Evolutionary conservation across 2,797 vertebrate species (phyloP), one percentile per base, ranked within the genome.

Genomic region (Rousettus madagascariensis): DNA sequence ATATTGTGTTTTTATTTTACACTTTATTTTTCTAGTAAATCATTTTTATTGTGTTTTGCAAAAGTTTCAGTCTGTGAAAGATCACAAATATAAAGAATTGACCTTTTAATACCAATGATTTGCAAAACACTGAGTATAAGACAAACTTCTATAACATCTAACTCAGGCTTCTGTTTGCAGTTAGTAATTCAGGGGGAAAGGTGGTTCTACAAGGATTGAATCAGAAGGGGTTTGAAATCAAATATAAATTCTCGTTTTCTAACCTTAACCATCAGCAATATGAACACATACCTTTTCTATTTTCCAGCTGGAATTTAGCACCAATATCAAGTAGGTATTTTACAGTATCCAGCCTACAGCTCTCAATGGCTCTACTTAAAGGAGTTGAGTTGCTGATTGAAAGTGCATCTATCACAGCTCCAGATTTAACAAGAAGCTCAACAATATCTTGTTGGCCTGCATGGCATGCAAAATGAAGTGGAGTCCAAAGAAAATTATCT

Each of bases 401-500:
- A 57, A 68, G 36, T 0, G 98, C 98, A 30, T 99, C 98, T 36
- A 99, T 74, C 0, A 13, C 3, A 22, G 99, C 99, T 33, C 99
- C 99, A 1, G 98, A 97, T 69, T 99, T 96, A 79, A 99, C 72
- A 1, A 99, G 98, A 74, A 99, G 98, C 51, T 99, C 97, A 19
- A 98, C 97, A 4, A 99, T 97, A 24, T 99, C 99, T 36, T 98
- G 97, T 51, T 99, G 98, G 41, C 99, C 99, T 0, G 99, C 98
- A 1, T 99, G 98, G 95, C 99, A 99, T 0, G 99, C 99, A 0
- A 99, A 99, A 92, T 99, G 99, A 46, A 99, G 99, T 0, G 99
- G 98, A 10, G 99, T 99, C 99, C 99, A 99, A 93, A 98, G 92
- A 97, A 99, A 99, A 98, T 99, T 99, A 97, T 99, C 99, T 22